Evolutionary conservation across 2,888 invertebrate genomes (phyloP).

Genomic region (Pyrochroa serraticornis): DNA sequence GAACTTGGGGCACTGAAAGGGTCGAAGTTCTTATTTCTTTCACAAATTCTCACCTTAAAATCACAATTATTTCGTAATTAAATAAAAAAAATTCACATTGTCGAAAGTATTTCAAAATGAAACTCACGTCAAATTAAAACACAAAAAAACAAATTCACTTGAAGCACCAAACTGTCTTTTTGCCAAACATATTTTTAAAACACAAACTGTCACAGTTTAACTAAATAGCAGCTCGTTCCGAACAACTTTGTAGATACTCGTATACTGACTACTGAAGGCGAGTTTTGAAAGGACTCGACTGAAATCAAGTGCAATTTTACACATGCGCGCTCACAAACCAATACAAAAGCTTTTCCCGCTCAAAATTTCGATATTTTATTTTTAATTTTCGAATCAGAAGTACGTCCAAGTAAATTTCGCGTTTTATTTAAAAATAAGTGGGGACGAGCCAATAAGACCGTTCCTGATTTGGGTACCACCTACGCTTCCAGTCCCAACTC

Average conservation of each 20-base stretch:
- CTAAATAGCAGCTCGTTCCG: constrained; percentile 12
- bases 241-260: constrained; percentile 19
- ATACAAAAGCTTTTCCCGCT: constrained; percentile 29
- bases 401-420: constrained; percentile 8
- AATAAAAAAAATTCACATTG: constrained; percentile 22
- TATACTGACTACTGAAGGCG: constrained; percentile 18
- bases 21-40: constrained; percentile 1
- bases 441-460: constrained; percentile 18
- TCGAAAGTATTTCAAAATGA: constrained; percentile 22
- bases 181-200: constrained; percentile 14
- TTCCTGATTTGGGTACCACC: constrained; percentile 14
- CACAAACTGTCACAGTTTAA: constrained; percentile 17
- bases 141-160: constrained; percentile 8
- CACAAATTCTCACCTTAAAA: constrained; percentile 22
- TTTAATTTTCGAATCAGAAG: constrained; percentile 26
- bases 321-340: constrained; percentile 27
- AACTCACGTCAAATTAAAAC: constrained; percentile 25
- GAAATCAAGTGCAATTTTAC: constrained; percentile 27
- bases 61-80: constrained; percentile 27
- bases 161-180: constrained; percentile 12
- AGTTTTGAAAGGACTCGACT: constrained; percentile 33
- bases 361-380: constrained; percentile 22
- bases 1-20: too few relatives aligned
- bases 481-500: constrained; percentile 13
- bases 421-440: constrained; percentile 17